Evolutionary conservation across 2,113 vertebrate genomes (phyloP).

Genomic region (Scomber colias): DNA sequence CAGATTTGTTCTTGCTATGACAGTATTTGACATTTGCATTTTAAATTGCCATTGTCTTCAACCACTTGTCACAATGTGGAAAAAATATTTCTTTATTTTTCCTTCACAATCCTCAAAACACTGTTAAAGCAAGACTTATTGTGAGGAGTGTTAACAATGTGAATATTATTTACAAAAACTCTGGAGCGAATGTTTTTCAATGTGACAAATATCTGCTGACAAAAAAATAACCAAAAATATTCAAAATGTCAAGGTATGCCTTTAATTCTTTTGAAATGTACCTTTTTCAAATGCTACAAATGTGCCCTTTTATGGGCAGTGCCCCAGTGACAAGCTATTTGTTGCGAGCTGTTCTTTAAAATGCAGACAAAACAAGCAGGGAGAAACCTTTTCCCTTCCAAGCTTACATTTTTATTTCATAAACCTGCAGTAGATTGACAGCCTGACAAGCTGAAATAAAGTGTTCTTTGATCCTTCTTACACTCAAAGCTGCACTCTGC

Average conservation of each 20-base stretch:
- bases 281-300: constrained; percentile 52
- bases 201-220: constrained; percentile 49
- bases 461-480: constrained; percentile 71
- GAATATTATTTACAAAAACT: constrained; percentile 33
- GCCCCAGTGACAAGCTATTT: constrained; percentile 46
- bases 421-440: constrained; percentile 71
- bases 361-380: constrained; percentile 50
- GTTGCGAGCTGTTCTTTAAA: constrained; percentile 60
- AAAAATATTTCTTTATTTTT: constrained; percentile 45
- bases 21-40: constrained; percentile 60
- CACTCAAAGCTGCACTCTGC: constrained; percentile 51
- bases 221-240: constrained; percentile 41
- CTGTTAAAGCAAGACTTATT: constrained; percentile 3
- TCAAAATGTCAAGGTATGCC: constrained; percentile 54
- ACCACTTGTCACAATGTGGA: constrained; percentile 37
- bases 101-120: constrained; percentile 37
- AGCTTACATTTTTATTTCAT: constrained; percentile 63
- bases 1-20: constrained; percentile 40
- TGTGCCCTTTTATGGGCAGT: constrained; percentile 41
- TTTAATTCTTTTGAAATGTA: constrained; percentile 56
- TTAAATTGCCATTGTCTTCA: constrained; percentile 36
- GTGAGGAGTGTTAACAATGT: constrained; percentile 48
- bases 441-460: constrained; percentile 69
- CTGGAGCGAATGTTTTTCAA: constrained; percentile 14
- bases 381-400: constrained; percentile 53